phyloP scores from a whole-genome alignment of 2,888 invertebrate species.

The Pachycephus smyrnensis region DNA sequence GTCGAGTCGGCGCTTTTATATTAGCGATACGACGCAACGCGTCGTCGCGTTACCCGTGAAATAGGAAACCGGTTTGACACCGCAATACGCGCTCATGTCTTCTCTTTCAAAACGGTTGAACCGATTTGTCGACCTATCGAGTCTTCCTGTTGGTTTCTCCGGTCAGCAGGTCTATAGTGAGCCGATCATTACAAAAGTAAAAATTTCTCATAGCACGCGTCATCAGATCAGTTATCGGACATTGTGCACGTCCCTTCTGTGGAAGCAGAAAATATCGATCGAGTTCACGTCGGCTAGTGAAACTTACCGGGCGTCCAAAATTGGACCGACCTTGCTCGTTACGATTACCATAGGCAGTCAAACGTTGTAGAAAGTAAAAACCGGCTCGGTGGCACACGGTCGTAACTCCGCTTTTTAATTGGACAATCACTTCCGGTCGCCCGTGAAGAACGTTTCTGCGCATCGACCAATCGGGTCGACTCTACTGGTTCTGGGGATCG shows the following conservation, averaged over 20 bases:
- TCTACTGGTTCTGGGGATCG: background rate
- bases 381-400: background rate
- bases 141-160: background rate
- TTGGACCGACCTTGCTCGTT: background rate
- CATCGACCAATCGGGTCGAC: background rate
- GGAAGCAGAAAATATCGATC: background rate
- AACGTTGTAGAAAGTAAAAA: background rate
- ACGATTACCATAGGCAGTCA: background rate
- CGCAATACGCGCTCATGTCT: slow-evolving; percentile 20
- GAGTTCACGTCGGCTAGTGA: background rate
- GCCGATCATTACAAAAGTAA: background rate
- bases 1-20: background rate
- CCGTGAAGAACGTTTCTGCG: background rate
- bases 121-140: background rate
- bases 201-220: background rate
- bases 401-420: background rate
- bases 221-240: background rate
- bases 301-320: background rate
- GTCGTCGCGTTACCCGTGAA: slow-evolving; percentile 28
- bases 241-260: background rate
- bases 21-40: background rate
- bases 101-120: background rate
- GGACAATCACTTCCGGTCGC: background rate
- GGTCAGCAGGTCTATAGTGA: background rate
- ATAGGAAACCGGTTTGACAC: slow-evolving; percentile 35